Percentiles rank a stretch among this genome's conserved stretches.
These are phyloP conservation scores for Oryctes rhinoceros DNA, from an alignment of 1,140 invertebrate species.

Conservation along the genomic window DNA sequence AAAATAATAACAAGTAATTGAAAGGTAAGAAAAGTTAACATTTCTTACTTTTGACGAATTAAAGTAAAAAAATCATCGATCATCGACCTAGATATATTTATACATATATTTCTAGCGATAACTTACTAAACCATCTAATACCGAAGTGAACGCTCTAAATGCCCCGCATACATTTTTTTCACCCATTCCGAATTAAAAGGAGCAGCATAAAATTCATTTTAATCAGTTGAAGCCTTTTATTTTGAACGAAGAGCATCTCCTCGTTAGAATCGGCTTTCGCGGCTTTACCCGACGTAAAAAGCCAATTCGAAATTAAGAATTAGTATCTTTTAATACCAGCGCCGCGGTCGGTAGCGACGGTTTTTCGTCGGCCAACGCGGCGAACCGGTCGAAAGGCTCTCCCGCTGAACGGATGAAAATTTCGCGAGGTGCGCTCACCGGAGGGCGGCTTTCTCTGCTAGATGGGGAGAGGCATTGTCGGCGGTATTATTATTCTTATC, in stretches of 20 bases:
- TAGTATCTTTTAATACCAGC: conserved; percentile 33
- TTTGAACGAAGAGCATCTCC: not conserved
- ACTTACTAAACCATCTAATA: no score
- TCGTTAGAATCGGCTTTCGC: not conserved
- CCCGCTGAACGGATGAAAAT: not conserved
- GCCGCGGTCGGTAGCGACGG: not conserved
- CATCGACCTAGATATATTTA: no score
- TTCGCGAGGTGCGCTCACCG: not conserved
- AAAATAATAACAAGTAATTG: no score
- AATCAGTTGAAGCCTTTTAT: not conserved
- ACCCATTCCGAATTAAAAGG: not conserved
- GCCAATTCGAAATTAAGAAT: conserved; percentile 30
- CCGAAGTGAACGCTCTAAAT: no score
- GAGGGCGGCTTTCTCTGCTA: not conserved
- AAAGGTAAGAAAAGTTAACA: no score
- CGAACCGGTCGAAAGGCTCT: not conserved
- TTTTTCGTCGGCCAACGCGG: conserved; percentile 4
- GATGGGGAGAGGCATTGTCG: not conserved
- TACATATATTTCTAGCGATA: no score
- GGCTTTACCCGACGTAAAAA: conserved; percentile 13
- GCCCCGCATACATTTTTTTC: no score
- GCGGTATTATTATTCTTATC: conserved; percentile 26
- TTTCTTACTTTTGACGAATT: no score
- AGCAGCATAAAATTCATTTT: not conserved
- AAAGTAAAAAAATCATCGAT: no score